These are phyloP conservation scores for Conus ventricosus DNA, from an alignment of 1,140 invertebrate species.

Conservation along the genomic window DNA sequence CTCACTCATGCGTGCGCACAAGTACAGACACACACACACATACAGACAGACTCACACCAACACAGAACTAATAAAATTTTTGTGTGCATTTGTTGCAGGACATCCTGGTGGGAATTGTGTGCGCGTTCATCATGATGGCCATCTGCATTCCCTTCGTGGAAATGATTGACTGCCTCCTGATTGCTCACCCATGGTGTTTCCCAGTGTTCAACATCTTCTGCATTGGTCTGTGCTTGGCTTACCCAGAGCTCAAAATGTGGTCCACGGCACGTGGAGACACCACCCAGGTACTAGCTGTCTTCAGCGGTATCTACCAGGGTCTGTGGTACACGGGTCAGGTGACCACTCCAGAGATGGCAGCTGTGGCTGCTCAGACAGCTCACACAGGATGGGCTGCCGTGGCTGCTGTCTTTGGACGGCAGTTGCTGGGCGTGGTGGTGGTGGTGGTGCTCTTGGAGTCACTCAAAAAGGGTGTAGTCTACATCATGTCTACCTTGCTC, in stretches of 20 bases:
- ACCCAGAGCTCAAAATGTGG: conserved; percentile 78
- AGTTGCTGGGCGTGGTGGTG: conserved; percentile 84
- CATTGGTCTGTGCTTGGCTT: conserved; percentile 82
- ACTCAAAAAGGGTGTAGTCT: conserved; percentile 83
- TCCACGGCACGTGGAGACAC: conserved; percentile 86
- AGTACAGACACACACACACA: conserved; percentile 18
- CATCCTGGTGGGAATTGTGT: conserved; percentile 75
- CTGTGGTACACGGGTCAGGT: conserved; percentile 86
- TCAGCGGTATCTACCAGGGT: conserved; percentile 86
- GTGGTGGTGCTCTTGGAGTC: conserved; percentile 82
- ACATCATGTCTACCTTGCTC: conserved; percentile 82
- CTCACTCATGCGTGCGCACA: not conserved
- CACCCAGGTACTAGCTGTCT: conserved; percentile 85
- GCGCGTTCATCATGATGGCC: conserved; percentile 82
- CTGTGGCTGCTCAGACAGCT: conserved; percentile 80
- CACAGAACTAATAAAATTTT: not conserved
- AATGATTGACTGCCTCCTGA: conserved; percentile 82
- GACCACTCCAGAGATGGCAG: conserved; percentile 73
- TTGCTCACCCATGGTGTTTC: conserved; percentile 82
- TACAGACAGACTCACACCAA: conserved; percentile 4
- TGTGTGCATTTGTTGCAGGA: conserved; percentile 72
- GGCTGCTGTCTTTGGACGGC: conserved; percentile 82
- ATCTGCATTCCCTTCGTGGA: conserved; percentile 85
- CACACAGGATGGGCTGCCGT: conserved; percentile 83
- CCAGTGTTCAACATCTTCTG: conserved; percentile 81